Base-by-base conservation (phyloP, 1,140 invertebrate species). In the Drosophila pseudoananassae region DNA sequence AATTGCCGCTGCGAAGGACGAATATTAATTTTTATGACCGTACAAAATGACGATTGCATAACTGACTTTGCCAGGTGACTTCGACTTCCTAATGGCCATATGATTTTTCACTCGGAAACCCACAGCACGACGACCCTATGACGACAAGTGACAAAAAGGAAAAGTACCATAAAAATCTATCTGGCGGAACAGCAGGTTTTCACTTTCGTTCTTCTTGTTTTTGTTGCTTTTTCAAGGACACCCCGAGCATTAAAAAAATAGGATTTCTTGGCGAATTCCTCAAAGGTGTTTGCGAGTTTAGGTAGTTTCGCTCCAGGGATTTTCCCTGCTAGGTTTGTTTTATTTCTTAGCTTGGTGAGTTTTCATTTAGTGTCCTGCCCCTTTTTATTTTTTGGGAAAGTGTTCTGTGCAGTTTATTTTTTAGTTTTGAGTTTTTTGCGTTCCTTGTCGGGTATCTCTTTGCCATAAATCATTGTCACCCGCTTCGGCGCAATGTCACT, bases 401-500 rank as follows among this genome's bases (percentile, higher is more conserved):
- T 31, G 58, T 68, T 68, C 47, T 52, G 63, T 50, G 38, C 49
- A 65, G 29, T 52, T 60, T 64, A 50, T 50, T 75, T 50, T 49
- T 66, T 78, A 29, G 49, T 78, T 69, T 78, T 50, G 57, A 64
- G 36, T 83, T 78, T 54, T 83, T 90, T 89, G 81, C 80, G 61
- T 89, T 89, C 53, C 70, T 89, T 89, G 88, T 90, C 83, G 88
- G 75, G 75, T 90, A 90, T 90, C 88, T 90, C 83, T 77, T 90
- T 78, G 88, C 83, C 78, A 90, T 90, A 90, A 90, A 90, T 90
- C 88, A 90, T 90, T 90, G 88, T 90, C 88, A 90, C 88, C 88
- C 88, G 83, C 83, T 90, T 74, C 71, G 71, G 83, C 78, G 88
- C 79, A 90, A 89, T 90, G 88, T 90, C 88, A 90, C 78, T 90